Base-by-base conservation (phyloP, 2,113 vertebrate species). In the Geothlypis trichas region DNA sequence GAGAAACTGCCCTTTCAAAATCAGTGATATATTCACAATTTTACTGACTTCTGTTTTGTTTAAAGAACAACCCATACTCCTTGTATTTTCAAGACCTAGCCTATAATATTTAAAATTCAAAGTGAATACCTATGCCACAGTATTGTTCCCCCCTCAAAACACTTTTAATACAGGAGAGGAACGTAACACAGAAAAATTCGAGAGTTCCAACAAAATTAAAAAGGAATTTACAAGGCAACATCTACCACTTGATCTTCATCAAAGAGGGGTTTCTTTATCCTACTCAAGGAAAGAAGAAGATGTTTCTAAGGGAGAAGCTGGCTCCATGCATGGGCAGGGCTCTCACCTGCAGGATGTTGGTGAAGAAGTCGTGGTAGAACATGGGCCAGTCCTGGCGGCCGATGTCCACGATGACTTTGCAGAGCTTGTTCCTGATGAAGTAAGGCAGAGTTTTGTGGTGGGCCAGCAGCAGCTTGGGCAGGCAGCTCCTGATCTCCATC, bases 361-460 rank as follows among this genome's bases (percentile, higher is more conserved):
- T 99, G 96, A 99, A 99, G 96, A 99, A 99, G 96, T 99, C 99
- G 42, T 99, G 99, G 97, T 99, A 99, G 98, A 99, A 99, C 99
- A 99, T 99, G 0, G 99, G 99, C 99, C 99, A 99, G 95, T 99
- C 99, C 59, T 99, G 99, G 90, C 99, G 98, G 89, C 99, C 99
- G 19, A 99, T 99, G 88, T 99, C 99, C 91, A 99, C 99, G 2
- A 99, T 99, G 96, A 99, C 99, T 97, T 99, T 99, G 97, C 99
- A 99, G 94, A 99, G 98, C 87, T 99, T 99, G 97, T 99, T 99
- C 87, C 99, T 98, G 95, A 99, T 99, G 95, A 99, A 99, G 97
- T 98, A 99, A 88, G 99, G 99, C 97, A 99, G 98, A 20, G 98
- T 98, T 98, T 99, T 99, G 96, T 99, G 99, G 96, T 99, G 99